Evolutionary conservation across 2,797 vertebrate genomes (phyloP).

Genomic region (Limnodromus scolopaceus): DNA sequence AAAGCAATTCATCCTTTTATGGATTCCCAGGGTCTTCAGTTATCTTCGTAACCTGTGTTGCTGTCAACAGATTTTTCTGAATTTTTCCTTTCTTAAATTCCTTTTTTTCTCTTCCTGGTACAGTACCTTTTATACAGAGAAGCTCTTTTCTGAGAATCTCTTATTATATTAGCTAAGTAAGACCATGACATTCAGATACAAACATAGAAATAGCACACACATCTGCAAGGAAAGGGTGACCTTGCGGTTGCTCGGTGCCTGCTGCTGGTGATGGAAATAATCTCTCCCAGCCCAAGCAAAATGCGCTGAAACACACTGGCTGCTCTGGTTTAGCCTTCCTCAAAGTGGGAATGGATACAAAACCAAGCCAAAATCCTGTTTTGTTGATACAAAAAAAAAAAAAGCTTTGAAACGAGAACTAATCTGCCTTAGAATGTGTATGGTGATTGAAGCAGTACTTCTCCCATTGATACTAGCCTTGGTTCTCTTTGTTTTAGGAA

Average conservation of each 20-base stretch:
- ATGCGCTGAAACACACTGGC: not conserved
- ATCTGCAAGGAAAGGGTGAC: not conserved
- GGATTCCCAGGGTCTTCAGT: not conserved
- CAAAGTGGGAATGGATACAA: not conserved
- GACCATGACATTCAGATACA: not conserved
- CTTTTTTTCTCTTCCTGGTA: not conserved
- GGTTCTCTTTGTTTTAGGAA: slow-evolving; percentile 83
- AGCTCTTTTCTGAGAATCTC: not conserved
- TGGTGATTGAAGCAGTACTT: not conserved
- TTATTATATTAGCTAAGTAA: not conserved
- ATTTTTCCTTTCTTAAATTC: not conserved
- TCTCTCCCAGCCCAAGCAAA: not conserved
- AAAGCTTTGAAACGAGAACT: not conserved
- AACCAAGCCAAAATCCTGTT: not conserved
- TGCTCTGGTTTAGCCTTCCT: not conserved
- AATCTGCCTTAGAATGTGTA: not conserved
- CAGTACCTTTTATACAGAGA: not conserved
- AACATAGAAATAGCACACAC: not conserved
- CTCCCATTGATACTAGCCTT: not conserved
- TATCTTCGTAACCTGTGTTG: not conserved
- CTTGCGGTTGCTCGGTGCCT: not conserved
- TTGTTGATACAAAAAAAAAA: not conserved
- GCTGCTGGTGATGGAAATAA: not conserved
- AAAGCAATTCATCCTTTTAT: not conserved
- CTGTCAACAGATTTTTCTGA: not conserved